Percentiles rank a stretch among this genome's conserved stretches.
These are phyloP conservation scores for Dromius quadrimaculatus DNA, from an alignment of 2,888 invertebrate species.

Conservation along the genomic window DNA sequence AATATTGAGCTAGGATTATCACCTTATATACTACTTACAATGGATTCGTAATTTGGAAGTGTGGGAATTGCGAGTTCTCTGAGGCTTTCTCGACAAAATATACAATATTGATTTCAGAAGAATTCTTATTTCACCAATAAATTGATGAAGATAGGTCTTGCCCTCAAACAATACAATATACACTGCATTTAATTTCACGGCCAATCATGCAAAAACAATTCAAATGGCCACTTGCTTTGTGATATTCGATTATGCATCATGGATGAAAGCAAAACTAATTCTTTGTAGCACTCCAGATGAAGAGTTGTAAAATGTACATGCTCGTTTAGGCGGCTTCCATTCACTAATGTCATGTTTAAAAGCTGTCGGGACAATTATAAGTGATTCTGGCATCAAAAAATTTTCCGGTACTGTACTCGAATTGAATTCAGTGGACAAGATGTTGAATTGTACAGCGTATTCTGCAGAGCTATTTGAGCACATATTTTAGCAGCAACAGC, in stretches of 20 bases:
- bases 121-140: too few species aligned
- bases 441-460: conserved; percentile 58
- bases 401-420: conserved; percentile 57
- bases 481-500: conserved; percentile 4
- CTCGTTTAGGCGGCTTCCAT: conserved; percentile 59
- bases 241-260: background rate
- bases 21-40: too few species aligned
- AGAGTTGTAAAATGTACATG: background rate
- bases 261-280: background rate
- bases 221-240: background rate
- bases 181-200: background rate
- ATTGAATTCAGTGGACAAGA: conserved; percentile 58
- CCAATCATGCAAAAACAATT: background rate
- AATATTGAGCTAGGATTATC: too few species aligned
- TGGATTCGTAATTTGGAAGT: too few species aligned
- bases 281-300: background rate
- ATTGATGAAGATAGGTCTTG: too few species aligned
- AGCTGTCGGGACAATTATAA: conserved; percentile 61
- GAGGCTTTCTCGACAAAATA: too few species aligned
- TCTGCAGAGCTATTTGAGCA: background rate
- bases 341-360: conserved; percentile 61
- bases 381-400: conserved; percentile 59
- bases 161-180: background rate
- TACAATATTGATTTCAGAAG: too few species aligned
- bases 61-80: too few species aligned